Conservation (phyloP, 53 echinoderm and acorn worm species). For the Temnopleurus reevesii region DNA sequence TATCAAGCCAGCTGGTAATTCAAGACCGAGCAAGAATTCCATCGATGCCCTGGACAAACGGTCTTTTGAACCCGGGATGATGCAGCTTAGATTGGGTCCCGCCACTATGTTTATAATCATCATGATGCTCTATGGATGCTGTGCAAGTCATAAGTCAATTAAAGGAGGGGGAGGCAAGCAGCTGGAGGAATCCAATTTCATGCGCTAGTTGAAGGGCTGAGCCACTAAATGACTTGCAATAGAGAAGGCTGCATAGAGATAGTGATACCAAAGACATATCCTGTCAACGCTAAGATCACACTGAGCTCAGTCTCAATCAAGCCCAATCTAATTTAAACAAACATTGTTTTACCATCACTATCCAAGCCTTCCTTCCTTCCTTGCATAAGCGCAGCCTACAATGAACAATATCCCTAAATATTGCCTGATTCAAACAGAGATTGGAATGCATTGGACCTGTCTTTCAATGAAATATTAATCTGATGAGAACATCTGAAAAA, state of each 20-base stretch:
- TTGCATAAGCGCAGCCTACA: too few relatives aligned
- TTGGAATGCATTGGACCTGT: too few relatives aligned
- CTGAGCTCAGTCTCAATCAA: background rate
- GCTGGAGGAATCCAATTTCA: constrained; percentile 36
- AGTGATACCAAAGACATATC: background rate
- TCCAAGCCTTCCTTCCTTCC: too few relatives aligned
- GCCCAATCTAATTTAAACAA: background rate
- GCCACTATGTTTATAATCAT: constrained; percentile 28
- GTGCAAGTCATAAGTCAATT: constrained; percentile 23
- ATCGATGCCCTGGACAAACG: constrained; percentile 42
- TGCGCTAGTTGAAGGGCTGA: background rate
- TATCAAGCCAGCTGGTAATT: constrained; percentile 46
- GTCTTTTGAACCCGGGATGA: constrained; percentile 15
- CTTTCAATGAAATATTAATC: too few relatives aligned
- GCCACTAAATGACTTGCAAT: background rate
- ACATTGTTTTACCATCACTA: background rate
- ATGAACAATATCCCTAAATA: too few relatives aligned
- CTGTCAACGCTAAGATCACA: background rate
- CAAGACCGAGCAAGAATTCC: constrained; percentile 42
- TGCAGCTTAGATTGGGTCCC: background rate
- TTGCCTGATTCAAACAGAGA: too few relatives aligned
- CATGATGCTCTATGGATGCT: background rate
- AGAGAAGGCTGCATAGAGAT: background rate
- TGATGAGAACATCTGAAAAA: too few relatives aligned
- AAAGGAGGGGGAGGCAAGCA: constrained; percentile 12